Percentiles rank a stretch among this genome's conserved stretches.
Conservation (phyloP, 2,113 vertebrate species). For the Oplegnathus fasciatus region DNA sequence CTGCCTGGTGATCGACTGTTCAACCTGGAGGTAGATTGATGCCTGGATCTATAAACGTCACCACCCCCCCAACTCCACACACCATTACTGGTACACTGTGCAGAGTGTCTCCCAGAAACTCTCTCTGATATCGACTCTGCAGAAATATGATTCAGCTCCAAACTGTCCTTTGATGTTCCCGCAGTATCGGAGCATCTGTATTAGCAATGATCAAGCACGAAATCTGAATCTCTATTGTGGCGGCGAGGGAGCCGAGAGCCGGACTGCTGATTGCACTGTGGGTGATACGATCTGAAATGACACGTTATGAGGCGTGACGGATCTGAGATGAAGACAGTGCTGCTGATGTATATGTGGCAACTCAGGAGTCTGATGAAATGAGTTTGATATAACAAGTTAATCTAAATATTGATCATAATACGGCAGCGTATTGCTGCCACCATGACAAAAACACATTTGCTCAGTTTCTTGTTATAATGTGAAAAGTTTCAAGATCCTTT, state of each 20-base stretch:
- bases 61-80: background rate
- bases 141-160: background rate
- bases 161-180: background rate
- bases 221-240: conserved; percentile 16
- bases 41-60: conserved; percentile 25
- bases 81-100: background rate
- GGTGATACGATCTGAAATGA: conserved; percentile 40
- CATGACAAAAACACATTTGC: background rate
- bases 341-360: conserved; percentile 9
- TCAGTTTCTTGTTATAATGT: background rate
- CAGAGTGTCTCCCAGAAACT: conserved; percentile 7
- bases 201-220: conserved; percentile 25
- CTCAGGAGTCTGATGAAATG: conserved; percentile 33
- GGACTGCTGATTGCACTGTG: conserved; percentile 62
- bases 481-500: background rate
- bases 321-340: conserved; percentile 44
- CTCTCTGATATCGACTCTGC: background rate
- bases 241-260: background rate
- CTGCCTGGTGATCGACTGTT: conserved; percentile 47
- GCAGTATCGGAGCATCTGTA: background rate
- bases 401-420: background rate
- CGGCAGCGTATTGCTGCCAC: background rate
- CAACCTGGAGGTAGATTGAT: conserved; percentile 49
- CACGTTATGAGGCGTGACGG: conserved; percentile 34
- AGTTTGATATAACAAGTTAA: conserved; percentile 13